Evolutionary conservation across 2,888 invertebrate genomes (phyloP).

Genomic region (Amaurobius ferox): DNA sequence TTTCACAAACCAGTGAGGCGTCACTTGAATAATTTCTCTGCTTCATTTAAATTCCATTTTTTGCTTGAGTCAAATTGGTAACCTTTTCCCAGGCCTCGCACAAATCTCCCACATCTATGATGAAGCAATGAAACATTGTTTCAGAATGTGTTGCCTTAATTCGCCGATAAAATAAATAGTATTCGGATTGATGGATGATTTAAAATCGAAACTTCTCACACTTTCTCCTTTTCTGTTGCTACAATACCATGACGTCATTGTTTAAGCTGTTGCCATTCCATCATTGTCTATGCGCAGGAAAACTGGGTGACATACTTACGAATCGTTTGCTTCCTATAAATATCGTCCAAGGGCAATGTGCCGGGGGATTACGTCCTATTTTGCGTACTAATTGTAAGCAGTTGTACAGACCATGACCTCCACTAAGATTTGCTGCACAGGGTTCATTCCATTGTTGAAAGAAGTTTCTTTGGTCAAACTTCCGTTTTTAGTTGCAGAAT

Average conservation of each 20-base stretch:
- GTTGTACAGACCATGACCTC: not conserved
- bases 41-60: too few species aligned
- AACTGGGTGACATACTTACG: constrained; percentile 63
- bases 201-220: constrained; percentile 27
- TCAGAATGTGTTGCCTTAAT: too few species aligned
- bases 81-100: too few species aligned
- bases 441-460: not conserved
- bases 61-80: too few species aligned
- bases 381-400: not conserved
- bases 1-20: too few species aligned
- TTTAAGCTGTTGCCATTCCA: constrained; percentile 50
- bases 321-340: constrained; percentile 63
- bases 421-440: too few species aligned
- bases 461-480: not conserved
- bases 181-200: not conserved
- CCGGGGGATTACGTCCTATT: constrained; percentile 55
- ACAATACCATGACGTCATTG: not conserved
- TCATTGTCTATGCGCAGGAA: constrained; percentile 36
- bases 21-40: too few species aligned
- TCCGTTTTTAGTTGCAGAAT: not conserved
- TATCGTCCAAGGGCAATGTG: constrained; percentile 70
- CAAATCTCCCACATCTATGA: too few species aligned
- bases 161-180: not conserved
- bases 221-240: constrained; percentile 11
- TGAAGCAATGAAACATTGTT: too few species aligned